A percentile compares a stretch with the other conserved stretches of the same genome.
Conservation (phyloP, 2,888 invertebrate species). For the Lycocerus yunnanus region DNA sequence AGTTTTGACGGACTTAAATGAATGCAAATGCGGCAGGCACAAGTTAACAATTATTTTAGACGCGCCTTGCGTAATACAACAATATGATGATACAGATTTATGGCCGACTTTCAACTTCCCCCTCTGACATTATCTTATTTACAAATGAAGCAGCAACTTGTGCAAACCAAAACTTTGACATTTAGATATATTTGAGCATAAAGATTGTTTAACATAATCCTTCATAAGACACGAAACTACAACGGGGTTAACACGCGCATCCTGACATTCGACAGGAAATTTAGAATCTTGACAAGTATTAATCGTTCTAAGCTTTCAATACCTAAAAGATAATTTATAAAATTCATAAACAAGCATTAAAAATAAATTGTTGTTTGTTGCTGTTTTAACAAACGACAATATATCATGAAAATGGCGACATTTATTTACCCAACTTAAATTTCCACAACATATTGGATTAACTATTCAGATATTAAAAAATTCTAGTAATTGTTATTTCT, state of each 20-base stretch:
- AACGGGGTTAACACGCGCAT: constrained; percentile 12
- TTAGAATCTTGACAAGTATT: constrained; percentile 11
- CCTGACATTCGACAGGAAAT: constrained; percentile 12
- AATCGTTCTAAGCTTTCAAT: constrained; percentile 6
- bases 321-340: constrained; percentile 1
- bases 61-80: constrained; percentile 14
- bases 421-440: neutral
- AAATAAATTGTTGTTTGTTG: neutral
- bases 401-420: neutral
- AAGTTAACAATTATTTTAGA: constrained; percentile 19
- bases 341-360: neutral
- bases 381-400: neutral
- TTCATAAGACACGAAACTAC: constrained; percentile 20
- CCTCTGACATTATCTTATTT: constrained; percentile 28
- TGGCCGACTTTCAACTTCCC: constrained; percentile 23
- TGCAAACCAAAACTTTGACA: constrained; percentile 29
- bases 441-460: neutral
- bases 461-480: neutral
- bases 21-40: constrained; percentile 10
- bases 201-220: constrained; percentile 26
- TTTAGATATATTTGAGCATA: constrained; percentile 21
- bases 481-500: neutral
- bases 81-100: constrained; percentile 28
- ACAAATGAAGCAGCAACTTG: constrained; percentile 29
- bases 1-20: neutral